Evolutionary conservation across 2,113 vertebrate species (phyloP).

Genomic region (Bungarus multicinctus): DNA sequence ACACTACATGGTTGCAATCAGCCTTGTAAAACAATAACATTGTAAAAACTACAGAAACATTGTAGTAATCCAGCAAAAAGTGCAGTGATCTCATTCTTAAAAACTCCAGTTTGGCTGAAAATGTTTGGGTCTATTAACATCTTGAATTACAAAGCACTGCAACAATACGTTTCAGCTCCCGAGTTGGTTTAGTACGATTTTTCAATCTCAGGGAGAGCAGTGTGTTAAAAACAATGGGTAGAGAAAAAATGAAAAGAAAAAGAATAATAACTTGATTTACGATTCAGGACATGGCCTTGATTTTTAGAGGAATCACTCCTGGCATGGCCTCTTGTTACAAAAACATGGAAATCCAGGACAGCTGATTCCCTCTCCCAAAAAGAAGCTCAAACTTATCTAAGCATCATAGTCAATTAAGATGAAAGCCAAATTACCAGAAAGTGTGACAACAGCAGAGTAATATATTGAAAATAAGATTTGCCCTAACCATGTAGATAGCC

Average conservation of each 20-base stretch:
- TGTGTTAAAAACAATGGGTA: constrained; percentile 15
- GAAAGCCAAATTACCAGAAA: background rate
- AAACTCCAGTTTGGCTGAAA: constrained; percentile 24
- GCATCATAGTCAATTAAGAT: background rate
- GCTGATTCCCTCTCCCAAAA: background rate
- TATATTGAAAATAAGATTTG: background rate
- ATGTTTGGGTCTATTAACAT: constrained; percentile 21
- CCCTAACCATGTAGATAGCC: background rate
- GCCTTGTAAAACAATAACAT: constrained; percentile 46
- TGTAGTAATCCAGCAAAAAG: constrained; percentile 27
- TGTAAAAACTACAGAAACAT: constrained; percentile 23
- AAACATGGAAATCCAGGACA: constrained; percentile 19
- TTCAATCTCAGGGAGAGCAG: background rate
- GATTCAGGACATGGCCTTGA: background rate
- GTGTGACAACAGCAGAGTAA: background rate
- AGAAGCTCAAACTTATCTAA: background rate
- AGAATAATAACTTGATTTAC: background rate
- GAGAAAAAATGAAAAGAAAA: background rate
- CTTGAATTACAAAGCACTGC: constrained; percentile 24
- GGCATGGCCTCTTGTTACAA: background rate
- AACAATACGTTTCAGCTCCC: constrained; percentile 29
- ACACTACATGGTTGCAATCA: constrained; percentile 49
- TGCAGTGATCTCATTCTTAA: constrained; percentile 13
- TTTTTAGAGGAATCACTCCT: background rate
- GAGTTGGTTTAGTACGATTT: background rate